Evolutionary conservation across 1,140 invertebrate species (phyloP).

Genomic region (Hyles euphorbiae): DNA sequence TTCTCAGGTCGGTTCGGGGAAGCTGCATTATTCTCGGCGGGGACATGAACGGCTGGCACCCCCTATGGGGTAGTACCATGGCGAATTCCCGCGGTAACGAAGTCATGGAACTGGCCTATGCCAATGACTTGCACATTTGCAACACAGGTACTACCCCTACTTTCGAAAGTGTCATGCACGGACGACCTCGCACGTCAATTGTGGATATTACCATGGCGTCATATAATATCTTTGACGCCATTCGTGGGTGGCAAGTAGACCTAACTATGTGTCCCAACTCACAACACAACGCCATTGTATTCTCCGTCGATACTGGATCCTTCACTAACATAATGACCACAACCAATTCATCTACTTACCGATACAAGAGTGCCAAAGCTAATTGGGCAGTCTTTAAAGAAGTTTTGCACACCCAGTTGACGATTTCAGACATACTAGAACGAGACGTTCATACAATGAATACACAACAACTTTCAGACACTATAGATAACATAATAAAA

Average conservation of each 20-base stretch:
- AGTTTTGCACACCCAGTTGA: no score
- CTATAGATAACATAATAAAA: no score
- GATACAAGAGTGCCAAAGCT: no score
- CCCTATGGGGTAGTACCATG: not conserved
- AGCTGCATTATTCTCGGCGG: not conserved
- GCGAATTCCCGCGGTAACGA: not conserved
- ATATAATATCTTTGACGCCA: not conserved
- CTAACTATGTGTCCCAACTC: constrained; percentile 10
- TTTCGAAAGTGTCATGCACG: constrained; percentile 9
- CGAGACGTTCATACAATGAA: no score
- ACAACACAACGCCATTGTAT: constrained; percentile 19
- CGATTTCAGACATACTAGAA: no score
- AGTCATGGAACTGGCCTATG: not conserved
- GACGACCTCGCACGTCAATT: constrained; percentile 3
- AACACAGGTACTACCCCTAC: constrained; percentile 12
- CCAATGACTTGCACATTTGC: constrained; percentile 8
- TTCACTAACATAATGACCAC: no score
- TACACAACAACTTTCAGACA: no score
- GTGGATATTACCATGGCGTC: constrained; percentile 18
- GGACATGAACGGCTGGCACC: constrained; percentile 3
- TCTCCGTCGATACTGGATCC: not conserved
- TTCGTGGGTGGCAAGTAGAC: constrained; percentile 19
- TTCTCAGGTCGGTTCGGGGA: not conserved
- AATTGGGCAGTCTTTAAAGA: no score
- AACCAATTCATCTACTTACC: no score